phyloP scores from a whole-genome alignment of 2,797 vertebrate species.

The Philypnodon macrostomus region DNA sequence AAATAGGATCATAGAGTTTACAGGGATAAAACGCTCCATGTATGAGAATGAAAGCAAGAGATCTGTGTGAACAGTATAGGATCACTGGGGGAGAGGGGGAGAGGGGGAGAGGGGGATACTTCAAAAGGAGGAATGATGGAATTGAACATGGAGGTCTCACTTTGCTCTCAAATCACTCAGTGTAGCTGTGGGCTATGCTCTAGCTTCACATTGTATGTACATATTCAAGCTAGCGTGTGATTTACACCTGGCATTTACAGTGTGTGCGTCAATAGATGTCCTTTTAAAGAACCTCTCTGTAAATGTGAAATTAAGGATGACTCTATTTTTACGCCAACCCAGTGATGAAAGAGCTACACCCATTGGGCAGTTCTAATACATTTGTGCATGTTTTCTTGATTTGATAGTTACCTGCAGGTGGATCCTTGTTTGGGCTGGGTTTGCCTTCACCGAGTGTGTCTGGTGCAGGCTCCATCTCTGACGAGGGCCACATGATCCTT shows the following conservation, averaged over 20 bases:
- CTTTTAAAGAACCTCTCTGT: slow-evolving; percentile 26
- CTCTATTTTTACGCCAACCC: slow-evolving; percentile 20
- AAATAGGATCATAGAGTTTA: slow-evolving; percentile 78
- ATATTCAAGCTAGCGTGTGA: slow-evolving; percentile 31
- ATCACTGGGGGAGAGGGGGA: slow-evolving; percentile 9
- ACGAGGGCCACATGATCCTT: slow-evolving; percentile 36
- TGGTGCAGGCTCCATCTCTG: slow-evolving; percentile 23
- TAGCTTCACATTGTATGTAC: slow-evolving; percentile 20
- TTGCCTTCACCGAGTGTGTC: slow-evolving; percentile 23
- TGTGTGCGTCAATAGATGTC: slow-evolving; percentile 26
- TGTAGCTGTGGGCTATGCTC: slow-evolving; percentile 45
- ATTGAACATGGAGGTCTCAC: slow-evolving; percentile 57
- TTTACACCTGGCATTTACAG: slow-evolving; percentile 42
- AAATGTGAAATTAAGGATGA: slow-evolving; percentile 5
- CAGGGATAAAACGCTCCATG: slow-evolving; percentile 68
- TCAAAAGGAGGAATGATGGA: slow-evolving; percentile 57
- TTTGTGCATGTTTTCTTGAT: slow-evolving; percentile 5
- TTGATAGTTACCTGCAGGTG: slow-evolving; percentile 52
- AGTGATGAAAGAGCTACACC: too few relatives aligned
- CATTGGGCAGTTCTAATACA: too few relatives aligned
- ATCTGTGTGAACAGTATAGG: slow-evolving; percentile 29
- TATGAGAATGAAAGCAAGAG: slow-evolving; percentile 58
- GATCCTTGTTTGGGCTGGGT: slow-evolving; percentile 27
- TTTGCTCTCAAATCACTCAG: slow-evolving; percentile 49
- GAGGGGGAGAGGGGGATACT: slow-evolving; percentile 41